phyloP scores from a whole-genome alignment of 2,888 invertebrate species.

The Acanthacorydalis orientalis region DNA sequence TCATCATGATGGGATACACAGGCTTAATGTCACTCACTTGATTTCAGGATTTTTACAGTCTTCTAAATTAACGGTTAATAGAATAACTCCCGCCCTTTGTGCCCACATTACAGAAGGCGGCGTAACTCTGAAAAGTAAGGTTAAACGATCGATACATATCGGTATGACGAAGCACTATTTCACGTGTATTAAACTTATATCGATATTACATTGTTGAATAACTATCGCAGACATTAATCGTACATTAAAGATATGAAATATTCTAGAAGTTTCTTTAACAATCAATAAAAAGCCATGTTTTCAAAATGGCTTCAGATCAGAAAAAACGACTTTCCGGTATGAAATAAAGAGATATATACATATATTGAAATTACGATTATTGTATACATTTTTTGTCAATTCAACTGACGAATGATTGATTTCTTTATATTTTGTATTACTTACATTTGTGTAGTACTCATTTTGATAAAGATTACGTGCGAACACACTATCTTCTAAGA shows the following conservation, averaged over 20 bases:
- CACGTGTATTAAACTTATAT: too few species aligned
- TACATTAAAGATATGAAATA: too few species aligned
- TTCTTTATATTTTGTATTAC: slow-evolving; percentile 1
- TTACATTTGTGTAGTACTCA: slow-evolving; percentile 6
- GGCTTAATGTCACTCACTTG: slow-evolving; percentile 32
- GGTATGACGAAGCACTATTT: too few species aligned
- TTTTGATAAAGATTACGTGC: slow-evolving; percentile 1
- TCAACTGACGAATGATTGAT: not conserved
- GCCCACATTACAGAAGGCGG: slow-evolving; percentile 90
- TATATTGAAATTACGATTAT: not conserved
- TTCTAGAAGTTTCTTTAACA: slow-evolving; percentile 4
- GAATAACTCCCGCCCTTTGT: slow-evolving; percentile 67
- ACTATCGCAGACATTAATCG: too few species aligned
- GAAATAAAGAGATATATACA: not conserved
- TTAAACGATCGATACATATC: too few species aligned
- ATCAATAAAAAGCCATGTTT: slow-evolving; percentile 3
- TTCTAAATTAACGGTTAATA: slow-evolving; percentile 81
- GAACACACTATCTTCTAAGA: slow-evolving; percentile 5
- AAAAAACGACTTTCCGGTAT: not conserved
- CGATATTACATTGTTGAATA: too few species aligned
- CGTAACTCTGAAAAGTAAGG: slow-evolving; percentile 29
- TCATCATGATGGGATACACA: not conserved
- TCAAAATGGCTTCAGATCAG: slow-evolving; percentile 3
- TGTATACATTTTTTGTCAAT: not conserved
- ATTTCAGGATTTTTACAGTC: slow-evolving; percentile 72